These are phyloP conservation scores for Sardina pilchardus DNA, from an alignment of 2,113 vertebrate species.

Conservation along the genomic window DNA sequence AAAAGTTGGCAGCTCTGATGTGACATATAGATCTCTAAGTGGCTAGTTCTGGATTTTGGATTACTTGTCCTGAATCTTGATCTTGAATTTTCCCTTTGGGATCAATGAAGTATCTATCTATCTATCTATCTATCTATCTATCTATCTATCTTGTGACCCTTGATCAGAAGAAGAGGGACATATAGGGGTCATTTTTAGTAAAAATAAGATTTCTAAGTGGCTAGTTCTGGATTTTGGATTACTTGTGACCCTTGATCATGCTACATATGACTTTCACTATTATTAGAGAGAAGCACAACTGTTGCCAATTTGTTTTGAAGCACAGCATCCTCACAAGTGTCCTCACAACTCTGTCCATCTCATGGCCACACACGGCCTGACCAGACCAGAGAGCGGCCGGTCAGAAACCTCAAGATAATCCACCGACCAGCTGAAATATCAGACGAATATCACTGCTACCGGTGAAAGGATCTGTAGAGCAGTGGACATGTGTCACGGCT, in stretches of 20 bases:
- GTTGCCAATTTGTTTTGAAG: neutral
- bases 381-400: neutral
- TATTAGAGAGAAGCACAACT: conserved; percentile 8
- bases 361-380: neutral
- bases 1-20: too few relatives aligned
- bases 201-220: neutral
- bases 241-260: neutral
- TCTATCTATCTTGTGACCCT: too few relatives aligned
- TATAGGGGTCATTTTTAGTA: neutral
- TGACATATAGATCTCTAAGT: neutral
- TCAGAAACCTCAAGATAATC: neutral
- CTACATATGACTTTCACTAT: neutral
- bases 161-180: neutral
- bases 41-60: neutral
- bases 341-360: neutral
- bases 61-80: neutral
- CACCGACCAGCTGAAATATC: conserved; percentile 9
- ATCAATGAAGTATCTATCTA: too few relatives aligned
- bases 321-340: neutral
- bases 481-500: neutral
- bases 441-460: neutral
- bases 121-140: too few relatives aligned
- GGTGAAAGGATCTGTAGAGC: neutral
- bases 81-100: too few relatives aligned
- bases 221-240: neutral